A percentile compares a stretch with the other conserved stretches of the same genome.
Evolutionary conservation across 1,140 invertebrate genomes (phyloP).

Genomic region (Nautilus pompilius): DNA sequence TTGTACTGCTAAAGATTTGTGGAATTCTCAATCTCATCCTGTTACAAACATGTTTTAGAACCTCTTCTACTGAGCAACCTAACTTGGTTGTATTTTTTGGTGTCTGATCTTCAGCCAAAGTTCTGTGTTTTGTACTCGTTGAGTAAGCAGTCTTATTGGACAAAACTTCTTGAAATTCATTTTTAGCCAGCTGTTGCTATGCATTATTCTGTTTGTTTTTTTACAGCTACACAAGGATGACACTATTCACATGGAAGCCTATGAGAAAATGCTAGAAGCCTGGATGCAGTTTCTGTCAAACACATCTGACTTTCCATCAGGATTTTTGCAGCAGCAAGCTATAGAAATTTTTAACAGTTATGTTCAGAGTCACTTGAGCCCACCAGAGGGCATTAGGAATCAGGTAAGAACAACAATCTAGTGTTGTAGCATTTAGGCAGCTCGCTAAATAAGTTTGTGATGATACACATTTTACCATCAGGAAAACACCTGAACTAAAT

Average conservation of each 20-base stretch:
- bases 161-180: neutral
- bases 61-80: no score
- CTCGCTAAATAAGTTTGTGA: no score
- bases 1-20: no score
- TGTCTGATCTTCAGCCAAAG: no score
- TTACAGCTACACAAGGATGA: slow-evolving; percentile 61
- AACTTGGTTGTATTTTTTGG: no score
- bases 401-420: slow-evolving; percentile 47
- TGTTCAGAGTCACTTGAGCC: slow-evolving; percentile 74
- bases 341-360: slow-evolving; percentile 73
- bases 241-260: slow-evolving; percentile 71
- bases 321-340: slow-evolving; percentile 57
- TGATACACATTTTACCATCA: no score
- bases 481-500: no score
- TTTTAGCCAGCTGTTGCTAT: neutral
- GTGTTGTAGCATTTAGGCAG: no score
- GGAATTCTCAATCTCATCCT: no score
- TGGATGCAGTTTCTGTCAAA: slow-evolving; percentile 66
- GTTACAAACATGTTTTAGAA: no score
- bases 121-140: no score
- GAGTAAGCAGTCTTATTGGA: no score
- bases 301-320: slow-evolving; percentile 63
- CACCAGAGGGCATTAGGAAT: slow-evolving; percentile 73
- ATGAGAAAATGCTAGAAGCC: slow-evolving; percentile 76
- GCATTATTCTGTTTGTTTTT: neutral